Evolutionary conservation across 2,113 vertebrate species (phyloP), one percentile per base, ranked within the genome.

Genomic region (Puffinus mauretanicus): DNA sequence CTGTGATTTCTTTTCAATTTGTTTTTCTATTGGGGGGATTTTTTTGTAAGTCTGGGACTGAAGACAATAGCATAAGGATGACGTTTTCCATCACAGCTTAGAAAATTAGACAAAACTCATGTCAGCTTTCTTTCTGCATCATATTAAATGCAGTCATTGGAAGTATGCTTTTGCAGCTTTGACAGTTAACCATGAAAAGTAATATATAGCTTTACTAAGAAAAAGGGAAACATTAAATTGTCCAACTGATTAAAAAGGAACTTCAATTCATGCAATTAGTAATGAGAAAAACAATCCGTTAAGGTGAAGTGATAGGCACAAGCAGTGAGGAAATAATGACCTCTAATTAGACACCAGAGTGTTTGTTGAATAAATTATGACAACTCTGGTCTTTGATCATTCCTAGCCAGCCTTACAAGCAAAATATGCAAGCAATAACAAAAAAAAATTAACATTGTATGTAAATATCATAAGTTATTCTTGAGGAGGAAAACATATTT

Each of bases 311-410:
- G 49, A 77, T 71, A 71, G 30, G 34, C 72, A 83, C 47, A 95
- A 62, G 30, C 25, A 83, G 40, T 70, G 81, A 89, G 58, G 85
- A 90, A 95, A 86, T 71, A 44, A 72, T 86, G 42, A 60, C 78
- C 82, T 90, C 73, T 85, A 94, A 94, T 84, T 87, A 94, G 42
- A 86, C 64, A 84, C 27, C 17, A 25, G 75, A 77, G 49, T 57
- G n/a, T 77, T 82, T 96, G 32, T 78, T 83, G 44, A 77, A 87
- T 91, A 94, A 84, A 91, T 93, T 90, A 55, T 54, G 32, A 38
- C 22, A 84, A 32, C 38, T 54, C 42, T 47, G 66, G 62, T 78
- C 62, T 83, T 80, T 82, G 69, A 84, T 90, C 58, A n/a, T 83
- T 91, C 55, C 38, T 55, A 83, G 25, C 18, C 44, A 71, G 27